Percentiles rank a stretch among this genome's conserved stretches.
Conservation (phyloP, 2,888 invertebrate genomes). For the Parochlus steinenii region DNA sequence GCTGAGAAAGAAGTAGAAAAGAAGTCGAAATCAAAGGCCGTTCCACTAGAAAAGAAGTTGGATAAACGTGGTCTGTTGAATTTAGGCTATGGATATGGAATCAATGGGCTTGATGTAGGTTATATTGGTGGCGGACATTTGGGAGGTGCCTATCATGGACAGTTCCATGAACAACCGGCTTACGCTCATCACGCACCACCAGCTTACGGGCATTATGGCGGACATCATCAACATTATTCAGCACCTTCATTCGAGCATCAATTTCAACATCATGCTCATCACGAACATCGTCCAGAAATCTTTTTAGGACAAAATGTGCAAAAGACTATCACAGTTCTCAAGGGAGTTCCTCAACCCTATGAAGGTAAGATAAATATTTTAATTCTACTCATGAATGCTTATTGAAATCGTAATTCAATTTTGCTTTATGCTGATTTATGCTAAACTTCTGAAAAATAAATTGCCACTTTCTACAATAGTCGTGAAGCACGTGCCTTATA, state of each 20-base stretch:
- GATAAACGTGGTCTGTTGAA: slow-evolving; percentile 67
- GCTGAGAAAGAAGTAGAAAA: slow-evolving; percentile 54
- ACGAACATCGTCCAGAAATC: slow-evolving; percentile 12
- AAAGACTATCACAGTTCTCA: slow-evolving; percentile 54
- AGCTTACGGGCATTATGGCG: neutral
- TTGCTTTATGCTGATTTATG: slow-evolving; percentile 17
- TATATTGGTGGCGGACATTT: slow-evolving; percentile 47
- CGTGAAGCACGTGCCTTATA: slow-evolving; percentile 35
- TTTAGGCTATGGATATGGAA: slow-evolving; percentile 65
- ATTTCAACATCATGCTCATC: slow-evolving; percentile 19
- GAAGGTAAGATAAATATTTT: slow-evolving; percentile 43
- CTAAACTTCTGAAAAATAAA: too few relatives aligned
- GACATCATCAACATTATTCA: slow-evolving; percentile 17
- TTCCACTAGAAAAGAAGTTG: slow-evolving; percentile 54
- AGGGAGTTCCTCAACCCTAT: slow-evolving; percentile 55
- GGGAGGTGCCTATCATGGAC: slow-evolving; percentile 35
- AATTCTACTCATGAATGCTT: slow-evolving; percentile 29
- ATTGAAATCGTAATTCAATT: too few relatives aligned
- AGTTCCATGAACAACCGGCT: slow-evolving; percentile 15
- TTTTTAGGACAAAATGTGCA: slow-evolving; percentile 28
- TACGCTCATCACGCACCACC: slow-evolving; percentile 14
- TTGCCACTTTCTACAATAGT: slow-evolving; percentile 40
- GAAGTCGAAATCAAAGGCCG: slow-evolving; percentile 38
- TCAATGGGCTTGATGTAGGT: slow-evolving; percentile 56
- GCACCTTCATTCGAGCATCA: too few relatives aligned